phyloP scores from a whole-genome alignment of 2,888 invertebrate species.

The Epicampocera succincta region DNA sequence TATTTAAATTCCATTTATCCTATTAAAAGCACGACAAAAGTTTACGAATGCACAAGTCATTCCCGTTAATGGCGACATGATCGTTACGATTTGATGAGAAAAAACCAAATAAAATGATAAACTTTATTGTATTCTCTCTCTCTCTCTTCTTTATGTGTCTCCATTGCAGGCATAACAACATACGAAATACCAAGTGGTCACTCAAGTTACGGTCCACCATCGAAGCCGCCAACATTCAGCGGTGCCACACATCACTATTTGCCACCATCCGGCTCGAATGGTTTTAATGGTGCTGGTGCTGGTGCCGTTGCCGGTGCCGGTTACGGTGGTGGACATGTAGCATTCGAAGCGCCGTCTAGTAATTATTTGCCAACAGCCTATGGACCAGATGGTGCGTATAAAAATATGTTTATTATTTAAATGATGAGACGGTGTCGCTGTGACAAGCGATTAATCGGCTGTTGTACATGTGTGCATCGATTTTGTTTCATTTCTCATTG shows the following conservation, averaged over 20 bases:
- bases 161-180: slow-evolving; percentile 78
- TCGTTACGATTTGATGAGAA: slow-evolving; percentile 6
- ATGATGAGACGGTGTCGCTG: slow-evolving; percentile 26
- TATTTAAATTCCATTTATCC: too few species aligned
- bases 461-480: slow-evolving; percentile 19
- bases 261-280: slow-evolving; percentile 76
- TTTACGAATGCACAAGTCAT: background rate
- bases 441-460: background rate
- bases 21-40: too few species aligned
- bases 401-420: slow-evolving; percentile 32
- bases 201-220: slow-evolving; percentile 80
- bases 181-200: slow-evolving; percentile 80
- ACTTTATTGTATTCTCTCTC: slow-evolving; percentile 8
- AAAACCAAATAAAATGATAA: background rate
- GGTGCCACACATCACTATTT: slow-evolving; percentile 79
- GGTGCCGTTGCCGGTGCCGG: slow-evolving; percentile 78
- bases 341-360: slow-evolving; percentile 79
- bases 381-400: slow-evolving; percentile 80
- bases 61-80: slow-evolving; percentile 3
- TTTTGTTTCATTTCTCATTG: background rate
- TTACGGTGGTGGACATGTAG: slow-evolving; percentile 78
- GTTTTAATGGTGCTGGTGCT: slow-evolving; percentile 75
- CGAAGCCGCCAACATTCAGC: slow-evolving; percentile 79
- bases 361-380: slow-evolving; percentile 79
- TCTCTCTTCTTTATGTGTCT: slow-evolving; percentile 43